These are phyloP conservation scores for Hesperia comma DNA, from an alignment of 2,888 invertebrate genomes.

Conservation along the genomic window DNA sequence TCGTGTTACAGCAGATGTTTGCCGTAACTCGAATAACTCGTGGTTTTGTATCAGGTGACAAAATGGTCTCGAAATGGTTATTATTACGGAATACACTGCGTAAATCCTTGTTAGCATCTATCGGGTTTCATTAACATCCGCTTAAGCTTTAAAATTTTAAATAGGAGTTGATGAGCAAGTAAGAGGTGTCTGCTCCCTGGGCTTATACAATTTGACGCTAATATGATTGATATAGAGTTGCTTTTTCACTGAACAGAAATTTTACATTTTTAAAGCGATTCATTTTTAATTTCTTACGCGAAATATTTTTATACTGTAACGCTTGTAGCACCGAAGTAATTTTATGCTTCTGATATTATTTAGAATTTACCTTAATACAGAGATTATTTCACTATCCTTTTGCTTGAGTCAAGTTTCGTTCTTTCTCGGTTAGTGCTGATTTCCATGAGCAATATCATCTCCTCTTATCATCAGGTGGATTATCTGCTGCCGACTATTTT, in stretches of 20 bases:
- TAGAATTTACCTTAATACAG: too few relatives aligned
- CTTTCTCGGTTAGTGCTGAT: too few relatives aligned
- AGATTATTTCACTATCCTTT: too few relatives aligned
- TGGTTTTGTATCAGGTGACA: constrained; percentile 22
- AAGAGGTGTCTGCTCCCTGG: neutral
- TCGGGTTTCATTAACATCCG: constrained; percentile 13
- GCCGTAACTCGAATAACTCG: constrained; percentile 13
- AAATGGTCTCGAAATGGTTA: constrained; percentile 8
- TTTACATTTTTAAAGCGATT: neutral
- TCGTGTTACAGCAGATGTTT: constrained; percentile 24
- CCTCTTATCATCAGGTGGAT: too few relatives aligned
- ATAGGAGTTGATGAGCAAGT: neutral
- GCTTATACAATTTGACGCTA: neutral
- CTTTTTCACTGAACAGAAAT: neutral
- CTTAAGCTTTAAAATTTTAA: constrained; percentile 5
- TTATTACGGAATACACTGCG: constrained; percentile 2
- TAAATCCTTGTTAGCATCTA: constrained; percentile 15
- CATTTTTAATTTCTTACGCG: too few relatives aligned
- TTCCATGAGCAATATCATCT: too few relatives aligned
- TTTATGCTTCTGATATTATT: too few relatives aligned
- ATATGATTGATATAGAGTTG: neutral
- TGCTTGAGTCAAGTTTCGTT: too few relatives aligned
- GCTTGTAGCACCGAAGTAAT: too few relatives aligned
- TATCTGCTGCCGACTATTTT: too few relatives aligned
- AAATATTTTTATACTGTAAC: too few relatives aligned